phyloP scores from a whole-genome alignment of 2,113 vertebrate genomes.

The Podarcis cretensis region DNA sequence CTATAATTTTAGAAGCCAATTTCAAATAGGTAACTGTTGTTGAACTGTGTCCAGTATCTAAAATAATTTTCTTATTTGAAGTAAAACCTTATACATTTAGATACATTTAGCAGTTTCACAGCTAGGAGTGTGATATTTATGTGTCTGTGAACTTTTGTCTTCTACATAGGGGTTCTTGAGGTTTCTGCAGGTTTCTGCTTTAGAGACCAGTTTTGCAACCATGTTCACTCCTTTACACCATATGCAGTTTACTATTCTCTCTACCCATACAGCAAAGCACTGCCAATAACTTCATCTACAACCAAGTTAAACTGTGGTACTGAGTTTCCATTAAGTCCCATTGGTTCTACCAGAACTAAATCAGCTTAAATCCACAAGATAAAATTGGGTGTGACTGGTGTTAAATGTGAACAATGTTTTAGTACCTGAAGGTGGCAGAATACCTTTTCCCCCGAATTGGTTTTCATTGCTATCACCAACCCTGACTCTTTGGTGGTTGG shows the following conservation, averaged over 20 bases:
- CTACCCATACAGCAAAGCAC: background rate
- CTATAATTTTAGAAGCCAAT: conserved; percentile 45
- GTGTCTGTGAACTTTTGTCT: background rate
- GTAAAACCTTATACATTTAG: background rate
- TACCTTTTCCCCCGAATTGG: background rate
- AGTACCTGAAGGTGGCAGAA: background rate
- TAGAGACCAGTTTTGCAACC: background rate
- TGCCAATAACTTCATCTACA: background rate
- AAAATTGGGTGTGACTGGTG: background rate
- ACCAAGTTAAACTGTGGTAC: background rate
- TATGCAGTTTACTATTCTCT: background rate
- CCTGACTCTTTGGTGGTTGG: background rate
- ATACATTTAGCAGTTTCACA: background rate
- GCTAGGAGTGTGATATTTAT: background rate
- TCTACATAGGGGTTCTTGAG: background rate
- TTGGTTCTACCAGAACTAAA: background rate
- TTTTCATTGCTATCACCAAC: no score
- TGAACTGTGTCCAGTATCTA: background rate
- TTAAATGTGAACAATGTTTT: background rate
- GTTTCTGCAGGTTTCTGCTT: background rate
- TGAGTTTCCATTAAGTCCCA: background rate
- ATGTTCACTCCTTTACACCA: background rate
- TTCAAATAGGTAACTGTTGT: background rate
- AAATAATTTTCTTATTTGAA: conserved; percentile 32
- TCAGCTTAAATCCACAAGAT: background rate